Evolutionary conservation across 2,113 vertebrate genomes (phyloP).

Genomic region (Leucosticte australis): DNA sequence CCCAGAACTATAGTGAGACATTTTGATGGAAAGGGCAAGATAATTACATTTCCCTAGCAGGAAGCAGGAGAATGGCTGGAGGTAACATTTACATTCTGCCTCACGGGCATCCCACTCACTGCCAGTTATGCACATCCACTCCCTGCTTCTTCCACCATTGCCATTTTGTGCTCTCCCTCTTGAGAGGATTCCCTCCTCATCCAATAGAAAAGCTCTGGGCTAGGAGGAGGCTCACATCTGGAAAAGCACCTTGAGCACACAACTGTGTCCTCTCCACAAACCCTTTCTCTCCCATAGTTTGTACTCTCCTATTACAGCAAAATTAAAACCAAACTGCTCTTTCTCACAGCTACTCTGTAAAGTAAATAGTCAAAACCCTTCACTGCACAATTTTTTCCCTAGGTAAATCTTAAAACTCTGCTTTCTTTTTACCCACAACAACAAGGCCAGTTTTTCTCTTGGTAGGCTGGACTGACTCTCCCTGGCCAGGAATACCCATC

Average conservation of each 20-base stretch:
- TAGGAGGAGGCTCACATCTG: background rate
- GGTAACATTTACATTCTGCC: slow-evolving; percentile 17
- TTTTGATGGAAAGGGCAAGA: background rate
- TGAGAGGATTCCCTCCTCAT: background rate
- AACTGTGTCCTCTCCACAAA: background rate
- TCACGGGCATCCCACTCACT: background rate
- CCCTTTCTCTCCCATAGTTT: background rate
- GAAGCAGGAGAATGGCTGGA: background rate
- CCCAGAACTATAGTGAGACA: background rate
- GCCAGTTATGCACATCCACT: background rate
- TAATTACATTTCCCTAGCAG: slow-evolving; percentile 6
- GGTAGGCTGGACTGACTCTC: background rate
- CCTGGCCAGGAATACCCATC: background rate
- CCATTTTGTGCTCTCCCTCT: background rate
- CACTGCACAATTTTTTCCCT: background rate
- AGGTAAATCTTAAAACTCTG: background rate
- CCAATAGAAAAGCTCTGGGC: background rate
- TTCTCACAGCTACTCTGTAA: background rate
- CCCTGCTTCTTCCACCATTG: background rate
- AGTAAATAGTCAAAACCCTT: background rate
- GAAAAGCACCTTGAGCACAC: background rate
- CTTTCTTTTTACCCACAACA: background rate
- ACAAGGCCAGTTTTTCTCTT: background rate
- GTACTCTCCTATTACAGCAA: background rate
- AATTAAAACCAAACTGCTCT: background rate